phyloP scores from a whole-genome alignment of 2,888 invertebrate species.

The Athalia circularis region DNA sequence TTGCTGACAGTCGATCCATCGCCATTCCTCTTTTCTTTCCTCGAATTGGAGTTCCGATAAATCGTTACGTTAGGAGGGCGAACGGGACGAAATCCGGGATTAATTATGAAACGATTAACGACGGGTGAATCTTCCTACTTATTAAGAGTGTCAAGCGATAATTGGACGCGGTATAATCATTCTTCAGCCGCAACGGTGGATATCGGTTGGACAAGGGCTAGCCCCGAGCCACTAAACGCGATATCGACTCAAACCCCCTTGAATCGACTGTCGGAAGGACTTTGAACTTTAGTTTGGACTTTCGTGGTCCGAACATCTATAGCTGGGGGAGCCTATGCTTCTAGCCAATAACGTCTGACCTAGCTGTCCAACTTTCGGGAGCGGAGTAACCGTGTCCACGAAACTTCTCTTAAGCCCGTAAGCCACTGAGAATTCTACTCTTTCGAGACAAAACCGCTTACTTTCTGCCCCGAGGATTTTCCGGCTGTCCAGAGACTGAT shows the following conservation, averaged over 20 bases:
- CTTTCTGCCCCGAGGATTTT: constrained; percentile 27
- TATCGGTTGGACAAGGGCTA: no score
- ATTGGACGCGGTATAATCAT: no score
- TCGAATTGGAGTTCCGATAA: background rate
- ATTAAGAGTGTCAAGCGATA: background rate
- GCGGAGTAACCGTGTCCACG: constrained; percentile 18
- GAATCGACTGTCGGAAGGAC: constrained; percentile 33
- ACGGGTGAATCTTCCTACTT: constrained; percentile 8
- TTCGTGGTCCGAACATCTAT: background rate
- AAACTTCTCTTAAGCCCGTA: constrained; percentile 36
- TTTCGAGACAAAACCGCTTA: constrained; percentile 32
- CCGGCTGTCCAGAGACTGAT: constrained; percentile 25
- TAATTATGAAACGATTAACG: constrained; percentile 10
- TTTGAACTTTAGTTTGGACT: constrained; percentile 31
- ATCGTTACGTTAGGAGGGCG: no score
- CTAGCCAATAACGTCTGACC: constrained; percentile 40
- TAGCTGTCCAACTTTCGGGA: constrained; percentile 31
- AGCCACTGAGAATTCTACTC: constrained; percentile 34
- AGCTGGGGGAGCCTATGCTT: constrained; percentile 14
- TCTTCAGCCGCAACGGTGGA: no score
- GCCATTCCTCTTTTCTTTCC: no score
- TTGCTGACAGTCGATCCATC: background rate
- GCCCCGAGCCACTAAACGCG: background rate
- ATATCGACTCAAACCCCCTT: constrained; percentile 23
- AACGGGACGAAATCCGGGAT: constrained; percentile 2